Evolutionary conservation across 2,113 vertebrate species (phyloP).

Genomic region (Serinus canaria): DNA sequence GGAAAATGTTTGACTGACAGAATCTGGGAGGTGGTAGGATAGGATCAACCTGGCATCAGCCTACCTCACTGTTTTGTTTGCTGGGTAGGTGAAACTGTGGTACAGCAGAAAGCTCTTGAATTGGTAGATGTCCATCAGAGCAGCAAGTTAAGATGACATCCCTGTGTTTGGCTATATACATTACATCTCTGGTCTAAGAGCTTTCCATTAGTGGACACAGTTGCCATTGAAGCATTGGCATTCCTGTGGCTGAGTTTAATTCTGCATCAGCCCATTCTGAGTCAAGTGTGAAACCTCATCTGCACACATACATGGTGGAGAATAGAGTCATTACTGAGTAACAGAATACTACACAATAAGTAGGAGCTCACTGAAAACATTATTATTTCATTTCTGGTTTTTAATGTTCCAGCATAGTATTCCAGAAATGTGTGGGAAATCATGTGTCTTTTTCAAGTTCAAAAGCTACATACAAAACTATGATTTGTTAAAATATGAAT

Average conservation of each 20-base stretch:
- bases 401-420: not conserved
- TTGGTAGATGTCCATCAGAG: not conserved
- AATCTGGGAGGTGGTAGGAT: not conserved
- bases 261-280: not conserved
- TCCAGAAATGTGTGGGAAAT: slow-evolving; percentile 11
- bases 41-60: not conserved
- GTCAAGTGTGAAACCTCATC: not conserved
- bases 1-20: not conserved
- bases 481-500: not conserved
- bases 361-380: not conserved
- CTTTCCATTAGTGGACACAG: not conserved
- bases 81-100: not conserved
- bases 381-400: not conserved
- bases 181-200: not conserved
- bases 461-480: not conserved
- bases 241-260: not conserved
- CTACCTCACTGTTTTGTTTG: not conserved
- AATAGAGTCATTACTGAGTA: not conserved
- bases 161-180: not conserved
- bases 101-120: not conserved
- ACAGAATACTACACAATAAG: not conserved
- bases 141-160: not conserved
- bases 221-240: not conserved
- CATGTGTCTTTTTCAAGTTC: not conserved
- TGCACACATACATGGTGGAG: not conserved